phyloP scores from a whole-genome alignment of 30 jellyfish, hydroid and myxozoan genomes.

The Aurelia aurita region DNA sequence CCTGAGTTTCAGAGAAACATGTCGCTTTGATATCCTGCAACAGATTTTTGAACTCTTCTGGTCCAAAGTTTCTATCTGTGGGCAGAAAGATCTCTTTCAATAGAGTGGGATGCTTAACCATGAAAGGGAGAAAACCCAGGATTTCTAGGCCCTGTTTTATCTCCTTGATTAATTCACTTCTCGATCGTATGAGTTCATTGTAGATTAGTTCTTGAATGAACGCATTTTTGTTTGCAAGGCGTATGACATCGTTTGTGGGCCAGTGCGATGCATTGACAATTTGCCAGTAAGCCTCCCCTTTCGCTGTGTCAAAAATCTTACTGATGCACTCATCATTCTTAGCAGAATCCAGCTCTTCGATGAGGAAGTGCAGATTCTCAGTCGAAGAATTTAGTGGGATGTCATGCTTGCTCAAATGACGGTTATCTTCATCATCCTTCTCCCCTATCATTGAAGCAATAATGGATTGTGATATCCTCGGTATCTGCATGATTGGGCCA shows the following conservation, averaged over 20 bases:
- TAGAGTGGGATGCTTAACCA: too few species aligned
- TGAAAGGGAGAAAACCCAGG: too few species aligned
- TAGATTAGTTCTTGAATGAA: conserved; percentile 19
- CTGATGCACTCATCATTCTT: conserved; percentile 7
- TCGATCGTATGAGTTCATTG: neutral
- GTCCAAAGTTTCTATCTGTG: too few species aligned
- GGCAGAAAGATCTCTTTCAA: too few species aligned
- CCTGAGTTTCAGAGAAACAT: too few species aligned
- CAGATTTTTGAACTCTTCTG: too few species aligned
- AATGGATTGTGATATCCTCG: conserved; percentile 24
- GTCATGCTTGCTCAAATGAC: conserved; percentile 14
- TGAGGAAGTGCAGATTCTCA: conserved; percentile 24
- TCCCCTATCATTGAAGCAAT: conserved; percentile 22
- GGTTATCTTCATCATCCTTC: neutral
- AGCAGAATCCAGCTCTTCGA: conserved; percentile 30
- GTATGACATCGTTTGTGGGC: conserved; percentile 37
- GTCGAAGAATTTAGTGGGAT: conserved; percentile 35
- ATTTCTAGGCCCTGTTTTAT: conserved; percentile 21
- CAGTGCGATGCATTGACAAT: conserved; percentile 36
- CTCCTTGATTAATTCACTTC: conserved; percentile 36
- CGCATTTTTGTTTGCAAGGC: conserved; percentile 7
- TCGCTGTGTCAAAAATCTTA: conserved; percentile 13
- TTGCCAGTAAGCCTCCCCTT: conserved; percentile 46
- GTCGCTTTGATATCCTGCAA: too few species aligned
- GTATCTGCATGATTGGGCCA: conserved; percentile 28